These are phyloP conservation scores for Malacoctenus gilli DNA, from an alignment of 2,797 vertebrate species.

Conservation along the genomic window DNA sequence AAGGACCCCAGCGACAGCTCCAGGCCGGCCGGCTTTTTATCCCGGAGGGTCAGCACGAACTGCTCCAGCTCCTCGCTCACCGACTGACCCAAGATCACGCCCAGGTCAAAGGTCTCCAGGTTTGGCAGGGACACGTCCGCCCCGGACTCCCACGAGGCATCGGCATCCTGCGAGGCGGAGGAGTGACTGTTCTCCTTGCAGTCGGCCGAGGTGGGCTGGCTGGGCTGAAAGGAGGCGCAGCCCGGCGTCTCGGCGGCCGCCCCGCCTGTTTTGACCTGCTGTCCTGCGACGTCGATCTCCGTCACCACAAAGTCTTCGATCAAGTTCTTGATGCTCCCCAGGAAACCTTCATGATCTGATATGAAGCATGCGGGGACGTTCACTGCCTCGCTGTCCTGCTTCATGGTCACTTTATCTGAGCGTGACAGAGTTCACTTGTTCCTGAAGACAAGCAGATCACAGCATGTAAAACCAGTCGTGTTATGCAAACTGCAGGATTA, in stretches of 20 bases:
- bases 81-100: constrained; percentile 78
- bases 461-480: constrained; percentile 1
- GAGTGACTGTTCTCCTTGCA: constrained; percentile 21
- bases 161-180: constrained; percentile 30
- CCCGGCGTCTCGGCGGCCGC: constrained; percentile 6
- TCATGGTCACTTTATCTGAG: constrained; percentile 60
- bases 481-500: too few species aligned
- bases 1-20: constrained; percentile 85
- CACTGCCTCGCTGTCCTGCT: constrained; percentile 53
- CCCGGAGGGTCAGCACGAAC: constrained; percentile 82
- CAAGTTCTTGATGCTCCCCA: constrained; percentile 87
- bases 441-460: too few species aligned
- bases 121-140: constrained; percentile 35
- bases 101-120: constrained; percentile 73
- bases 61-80: constrained; percentile 76
- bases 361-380: constrained; percentile 71
- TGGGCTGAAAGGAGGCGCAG: constrained; percentile 22
- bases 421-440: constrained; percentile 3
- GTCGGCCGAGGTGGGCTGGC: constrained; percentile 7
- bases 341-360: constrained; percentile 86
- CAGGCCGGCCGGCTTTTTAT: constrained; percentile 45
- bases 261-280: constrained; percentile 54
- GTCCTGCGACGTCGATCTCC: constrained; percentile 83
- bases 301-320: constrained; percentile 90
- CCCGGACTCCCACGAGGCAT: constrained; percentile 31